A percentile compares a stretch with the other conserved stretches of the same genome.
Evolutionary conservation across 2,113 vertebrate species (phyloP).

Genomic region (Perca fluviatilis): DNA sequence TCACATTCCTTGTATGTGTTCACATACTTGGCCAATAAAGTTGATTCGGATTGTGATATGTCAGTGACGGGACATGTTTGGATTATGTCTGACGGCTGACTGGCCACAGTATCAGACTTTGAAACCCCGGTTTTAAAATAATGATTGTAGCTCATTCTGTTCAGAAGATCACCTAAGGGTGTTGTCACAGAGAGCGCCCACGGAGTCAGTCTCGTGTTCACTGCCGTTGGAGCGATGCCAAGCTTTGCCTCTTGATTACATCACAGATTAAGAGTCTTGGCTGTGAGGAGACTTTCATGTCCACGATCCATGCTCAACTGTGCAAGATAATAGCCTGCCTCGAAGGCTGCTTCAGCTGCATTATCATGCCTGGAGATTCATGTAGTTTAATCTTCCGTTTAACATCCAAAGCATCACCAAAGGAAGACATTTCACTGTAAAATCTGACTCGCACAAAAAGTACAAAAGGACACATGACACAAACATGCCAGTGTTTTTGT

Average conservation of each 20-base stretch:
- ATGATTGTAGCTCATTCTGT: background rate
- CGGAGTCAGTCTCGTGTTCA: constrained; percentile 23
- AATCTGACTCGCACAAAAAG: background rate
- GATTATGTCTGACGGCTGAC: background rate
- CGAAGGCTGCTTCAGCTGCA: constrained; percentile 30
- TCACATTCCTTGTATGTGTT: too few relatives aligned
- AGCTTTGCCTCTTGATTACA: constrained; percentile 64
- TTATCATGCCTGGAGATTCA: background rate
- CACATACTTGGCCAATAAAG: background rate
- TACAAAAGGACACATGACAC: background rate
- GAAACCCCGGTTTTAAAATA: background rate
- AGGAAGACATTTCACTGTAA: too few relatives aligned
- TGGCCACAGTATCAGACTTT: background rate
- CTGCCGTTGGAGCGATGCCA: constrained; percentile 25
- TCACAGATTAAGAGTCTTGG: constrained; percentile 61
- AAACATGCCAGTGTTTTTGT: too few relatives aligned
- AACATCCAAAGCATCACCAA: background rate
- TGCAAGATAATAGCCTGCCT: constrained; percentile 32
- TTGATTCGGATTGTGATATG: background rate
- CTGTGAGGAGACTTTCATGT: constrained; percentile 46
- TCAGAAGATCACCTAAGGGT: constrained; percentile 19
- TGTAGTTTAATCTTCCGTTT: constrained; percentile 7
- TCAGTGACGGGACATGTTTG: background rate
- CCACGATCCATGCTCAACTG: constrained; percentile 31
- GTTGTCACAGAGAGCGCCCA: constrained; percentile 17